Base-by-base conservation (phyloP, 2,888 invertebrate genomes). In the Xestia ashworthii region DNA sequence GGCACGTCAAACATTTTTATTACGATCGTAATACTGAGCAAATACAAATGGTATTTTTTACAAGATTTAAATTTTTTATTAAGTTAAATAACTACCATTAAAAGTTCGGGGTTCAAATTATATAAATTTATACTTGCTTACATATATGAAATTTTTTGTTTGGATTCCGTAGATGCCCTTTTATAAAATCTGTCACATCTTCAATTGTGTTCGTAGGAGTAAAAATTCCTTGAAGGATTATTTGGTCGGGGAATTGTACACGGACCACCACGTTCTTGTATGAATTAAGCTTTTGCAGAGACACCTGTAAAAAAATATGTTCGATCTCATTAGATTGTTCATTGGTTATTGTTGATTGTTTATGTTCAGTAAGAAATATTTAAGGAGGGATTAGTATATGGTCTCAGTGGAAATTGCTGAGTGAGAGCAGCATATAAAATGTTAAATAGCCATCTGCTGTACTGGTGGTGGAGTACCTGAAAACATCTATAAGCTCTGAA, bases 161-260 rank as follows among this genome's bases (percentile, higher is more conserved):
- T n/a, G 97, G 96, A 89, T 98, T 96, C 60, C 97, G 95, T 48
- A 99, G 95, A 93, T 98, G 98, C 71, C 97, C 97, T 89, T 97
- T 97, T 1, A 99, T 97, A 96, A 99, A 99, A 74, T 98, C 97
- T 77, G 97, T 97, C 8, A 99, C 97, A 81, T 97, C 97, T 87
- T 97, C 95, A 53, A 99, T 97, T 8, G 97, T 98, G 92, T 99
- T 98, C 19, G 97, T 96, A 3, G 99, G 98, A 84, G 97, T 96
- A 91, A 99, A 99, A 62, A 98, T 97, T 19, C 98, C 99, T 95
- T 99, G 99, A 44, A 99, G 96, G 62, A 99, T 98, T 66, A 98
- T 97, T 73, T 98, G 97, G 94, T 99, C 98, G 5, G 99, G 99
- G 93, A 99, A 99, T 91, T 98, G 98, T 82, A 99, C 96, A 75